These are phyloP conservation scores for Drosophila conformis DNA, from an alignment of 2,888 invertebrate genomes.

Conservation along the genomic window DNA sequence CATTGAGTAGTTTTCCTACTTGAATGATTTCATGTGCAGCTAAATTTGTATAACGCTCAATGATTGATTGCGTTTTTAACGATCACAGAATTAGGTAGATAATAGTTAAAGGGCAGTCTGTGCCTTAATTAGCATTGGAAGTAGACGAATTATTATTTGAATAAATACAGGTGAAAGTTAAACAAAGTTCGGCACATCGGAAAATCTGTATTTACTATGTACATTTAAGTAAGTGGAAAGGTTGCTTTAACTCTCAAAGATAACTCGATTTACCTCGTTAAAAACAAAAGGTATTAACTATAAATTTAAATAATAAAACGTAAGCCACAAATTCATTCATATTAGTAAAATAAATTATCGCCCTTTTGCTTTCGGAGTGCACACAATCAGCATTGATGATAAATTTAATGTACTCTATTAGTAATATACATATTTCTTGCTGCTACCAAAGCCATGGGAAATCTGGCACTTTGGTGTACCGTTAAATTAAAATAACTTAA, in stretches of 20 bases:
- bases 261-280: background rate
- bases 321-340: background rate
- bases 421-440: conserved; percentile 14
- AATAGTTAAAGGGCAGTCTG: no score
- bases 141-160: background rate
- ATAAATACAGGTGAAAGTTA: background rate
- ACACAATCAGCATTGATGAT: background rate
- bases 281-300: background rate
- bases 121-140: conserved; percentile 23
- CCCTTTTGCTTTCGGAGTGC: background rate
- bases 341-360: background rate
- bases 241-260: background rate
- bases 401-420: conserved; percentile 11
- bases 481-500: conserved; percentile 32
- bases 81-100: background rate
- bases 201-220: background rate
- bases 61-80: conserved; percentile 76
- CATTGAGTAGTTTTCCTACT: conserved; percentile 38
- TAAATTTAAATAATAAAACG: background rate
- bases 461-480: conserved; percentile 6
- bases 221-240: background rate
- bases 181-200: background rate
- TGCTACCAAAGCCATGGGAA: conserved; percentile 15
- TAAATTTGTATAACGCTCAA: conserved; percentile 36
- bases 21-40: conserved; percentile 42